phyloP scores from a whole-genome alignment of 1,140 invertebrate genomes.

The Paralvinella palmiformis region DNA sequence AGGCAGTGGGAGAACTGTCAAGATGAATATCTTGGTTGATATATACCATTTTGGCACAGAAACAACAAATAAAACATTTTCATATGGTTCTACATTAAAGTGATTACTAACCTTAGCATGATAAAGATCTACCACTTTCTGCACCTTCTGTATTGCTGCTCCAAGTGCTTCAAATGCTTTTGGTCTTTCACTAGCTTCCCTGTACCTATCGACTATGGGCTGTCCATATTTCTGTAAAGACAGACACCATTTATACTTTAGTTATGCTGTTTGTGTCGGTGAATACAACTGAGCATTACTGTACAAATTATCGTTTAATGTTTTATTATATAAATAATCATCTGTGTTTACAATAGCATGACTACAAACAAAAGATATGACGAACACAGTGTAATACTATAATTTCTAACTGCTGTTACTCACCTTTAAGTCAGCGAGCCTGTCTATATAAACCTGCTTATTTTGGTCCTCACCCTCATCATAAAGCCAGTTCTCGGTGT shows the following conservation, averaged over 20 bases:
- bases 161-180: constrained; percentile 70
- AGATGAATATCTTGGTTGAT: background rate
- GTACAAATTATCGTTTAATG: background rate
- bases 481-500: constrained; percentile 94
- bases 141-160: constrained; percentile 63
- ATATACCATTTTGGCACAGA: background rate
- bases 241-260: background rate
- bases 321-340: too few species aligned
- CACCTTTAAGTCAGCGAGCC: constrained; percentile 61
- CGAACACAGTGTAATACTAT: too few species aligned
- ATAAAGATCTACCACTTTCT: constrained; percentile 67
- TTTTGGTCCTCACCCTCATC: constrained; percentile 81
- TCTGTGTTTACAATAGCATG: too few species aligned
- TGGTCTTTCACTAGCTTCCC: constrained; percentile 72
- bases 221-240: constrained; percentile 60
- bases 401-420: too few species aligned
- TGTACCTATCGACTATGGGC: constrained; percentile 71
- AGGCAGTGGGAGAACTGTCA: background rate
- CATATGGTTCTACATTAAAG: background rate
- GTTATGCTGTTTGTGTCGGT: too few species aligned
- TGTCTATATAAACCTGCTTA: constrained; percentile 71
- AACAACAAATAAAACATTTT: too few species aligned
- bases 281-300: background rate
- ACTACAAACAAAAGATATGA: too few species aligned
- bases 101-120: constrained; percentile 28